These are phyloP conservation scores for Drosophila cognata DNA, from an alignment of 2,888 invertebrate species.

Conservation along the genomic window DNA sequence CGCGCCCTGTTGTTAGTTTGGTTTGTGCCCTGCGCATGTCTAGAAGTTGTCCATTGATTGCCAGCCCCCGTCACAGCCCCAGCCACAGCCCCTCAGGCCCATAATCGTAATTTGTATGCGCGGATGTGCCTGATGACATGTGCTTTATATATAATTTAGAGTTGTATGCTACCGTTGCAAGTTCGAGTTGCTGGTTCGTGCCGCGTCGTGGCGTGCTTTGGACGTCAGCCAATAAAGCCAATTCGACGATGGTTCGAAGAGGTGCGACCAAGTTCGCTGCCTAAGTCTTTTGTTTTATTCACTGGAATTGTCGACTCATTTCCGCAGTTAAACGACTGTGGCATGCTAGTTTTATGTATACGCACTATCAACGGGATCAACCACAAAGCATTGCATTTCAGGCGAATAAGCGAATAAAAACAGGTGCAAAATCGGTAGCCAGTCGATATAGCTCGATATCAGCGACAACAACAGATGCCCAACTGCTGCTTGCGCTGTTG, in stretches of 20 bases:
- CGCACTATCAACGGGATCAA: constrained; percentile 77
- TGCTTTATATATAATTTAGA: constrained; percentile 84
- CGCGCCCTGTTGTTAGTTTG: constrained; percentile 63
- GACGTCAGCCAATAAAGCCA: constrained; percentile 62
- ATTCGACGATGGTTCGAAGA: constrained; percentile 25
- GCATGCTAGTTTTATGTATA: constrained; percentile 80
- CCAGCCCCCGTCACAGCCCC: constrained; percentile 8
- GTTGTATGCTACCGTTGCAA: constrained; percentile 70
- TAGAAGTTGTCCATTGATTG: constrained; percentile 70
- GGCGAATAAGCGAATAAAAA: constrained; percentile 33
- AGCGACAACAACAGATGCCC: constrained; percentile 38
- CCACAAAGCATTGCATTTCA: constrained; percentile 61
- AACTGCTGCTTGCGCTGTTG: constrained; percentile 6
- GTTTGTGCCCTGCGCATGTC: constrained; percentile 72
- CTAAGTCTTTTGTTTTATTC: constrained; percentile 71
- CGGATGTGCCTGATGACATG: constrained; percentile 82
- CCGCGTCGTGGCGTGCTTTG: constrained; percentile 70
- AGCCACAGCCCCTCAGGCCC: constrained; percentile 6
- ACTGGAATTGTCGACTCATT: constrained; percentile 75
- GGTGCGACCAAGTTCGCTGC: constrained; percentile 62
- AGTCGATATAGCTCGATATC: constrained; percentile 70
- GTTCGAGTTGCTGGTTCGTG: constrained; percentile 67
- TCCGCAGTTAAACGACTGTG: constrained; percentile 69
- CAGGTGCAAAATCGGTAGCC: constrained; percentile 79
- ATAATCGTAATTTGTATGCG: constrained; percentile 79